phyloP scores from a whole-genome alignment of 2,888 invertebrate genomes.

The Calameuta filiformis region DNA sequence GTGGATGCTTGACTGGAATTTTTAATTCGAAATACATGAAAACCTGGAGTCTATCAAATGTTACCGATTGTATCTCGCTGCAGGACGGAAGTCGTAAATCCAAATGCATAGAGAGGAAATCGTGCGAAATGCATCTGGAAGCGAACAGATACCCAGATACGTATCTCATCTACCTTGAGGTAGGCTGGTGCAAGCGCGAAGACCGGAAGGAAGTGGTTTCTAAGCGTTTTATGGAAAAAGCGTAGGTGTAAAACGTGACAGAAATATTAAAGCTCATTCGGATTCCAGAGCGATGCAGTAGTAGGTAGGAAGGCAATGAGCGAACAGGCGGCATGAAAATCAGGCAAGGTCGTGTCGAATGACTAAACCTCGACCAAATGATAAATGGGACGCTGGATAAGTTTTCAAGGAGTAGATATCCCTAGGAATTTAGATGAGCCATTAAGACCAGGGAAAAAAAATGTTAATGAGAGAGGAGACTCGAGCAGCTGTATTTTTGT shows the following conservation, averaged over 20 bases:
- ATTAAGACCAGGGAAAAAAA: not conserved
- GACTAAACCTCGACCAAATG: not conserved
- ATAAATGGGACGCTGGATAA: not conserved
- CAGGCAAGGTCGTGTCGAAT: not conserved
- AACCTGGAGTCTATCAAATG: not conserved
- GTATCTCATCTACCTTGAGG: not conserved
- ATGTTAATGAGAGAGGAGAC: not conserved
- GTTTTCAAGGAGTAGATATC: not conserved
- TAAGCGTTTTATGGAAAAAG: conserved; percentile 33
- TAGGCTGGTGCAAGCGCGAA: not conserved
- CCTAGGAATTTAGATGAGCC: not conserved
- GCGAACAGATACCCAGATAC: not conserved
- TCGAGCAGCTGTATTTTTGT: not conserved
- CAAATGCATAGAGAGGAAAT: conserved; percentile 20
- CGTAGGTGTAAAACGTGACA: conserved; percentile 26
- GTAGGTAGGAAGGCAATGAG: not conserved
- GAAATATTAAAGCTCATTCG: conserved; percentile 4
- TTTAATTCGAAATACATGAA: not conserved
- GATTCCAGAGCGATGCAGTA: not conserved
- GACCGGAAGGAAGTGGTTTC: conserved; percentile 27
- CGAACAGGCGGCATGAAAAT: not conserved
- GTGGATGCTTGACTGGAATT: not conserved
- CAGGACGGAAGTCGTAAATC: not conserved
- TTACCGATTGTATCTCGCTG: not conserved
- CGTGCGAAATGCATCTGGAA: conserved; percentile 30